These are phyloP conservation scores for Poecilia latipinna DNA, from an alignment of 2,113 vertebrate species.

Conservation along the genomic window DNA sequence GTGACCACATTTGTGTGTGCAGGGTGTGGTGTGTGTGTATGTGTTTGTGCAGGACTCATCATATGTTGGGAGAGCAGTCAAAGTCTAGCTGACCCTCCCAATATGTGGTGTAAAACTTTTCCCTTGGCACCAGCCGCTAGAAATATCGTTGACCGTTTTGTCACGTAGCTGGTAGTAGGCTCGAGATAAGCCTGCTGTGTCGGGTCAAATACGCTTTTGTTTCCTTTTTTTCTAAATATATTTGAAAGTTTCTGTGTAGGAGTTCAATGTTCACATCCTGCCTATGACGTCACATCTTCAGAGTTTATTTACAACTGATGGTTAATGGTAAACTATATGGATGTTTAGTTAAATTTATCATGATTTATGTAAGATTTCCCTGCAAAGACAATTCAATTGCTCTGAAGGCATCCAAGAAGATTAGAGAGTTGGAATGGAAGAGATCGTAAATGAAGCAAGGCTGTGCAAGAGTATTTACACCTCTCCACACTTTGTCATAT, in stretches of 20 bases:
- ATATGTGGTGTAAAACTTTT: constrained; percentile 21
- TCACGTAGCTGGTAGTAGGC: constrained; percentile 54
- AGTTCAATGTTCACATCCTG: neutral
- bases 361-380: constrained; percentile 1
- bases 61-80: constrained; percentile 14
- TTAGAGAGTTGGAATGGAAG: neutral
- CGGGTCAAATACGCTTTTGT: neutral
- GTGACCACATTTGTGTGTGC: constrained; percentile 16
- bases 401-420: neutral
- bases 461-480: no score
- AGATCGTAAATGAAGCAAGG: neutral
- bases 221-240: neutral
- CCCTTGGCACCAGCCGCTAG: neutral
- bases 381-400: neutral
- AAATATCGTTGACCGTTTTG: neutral
- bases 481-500: no score
- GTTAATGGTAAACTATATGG: neutral
- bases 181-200: constrained; percentile 38
- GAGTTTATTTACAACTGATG: constrained; percentile 4
- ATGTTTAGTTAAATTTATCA: constrained; percentile 6
- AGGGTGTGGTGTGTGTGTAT: constrained; percentile 13
- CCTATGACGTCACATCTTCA: neutral
- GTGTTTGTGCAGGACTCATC: neutral
- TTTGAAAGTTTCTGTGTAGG: neutral
- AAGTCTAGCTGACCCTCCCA: constrained; percentile 41